Base-by-base conservation (phyloP, 2,113 vertebrate genomes). In the Urocitellus parryii region DNA sequence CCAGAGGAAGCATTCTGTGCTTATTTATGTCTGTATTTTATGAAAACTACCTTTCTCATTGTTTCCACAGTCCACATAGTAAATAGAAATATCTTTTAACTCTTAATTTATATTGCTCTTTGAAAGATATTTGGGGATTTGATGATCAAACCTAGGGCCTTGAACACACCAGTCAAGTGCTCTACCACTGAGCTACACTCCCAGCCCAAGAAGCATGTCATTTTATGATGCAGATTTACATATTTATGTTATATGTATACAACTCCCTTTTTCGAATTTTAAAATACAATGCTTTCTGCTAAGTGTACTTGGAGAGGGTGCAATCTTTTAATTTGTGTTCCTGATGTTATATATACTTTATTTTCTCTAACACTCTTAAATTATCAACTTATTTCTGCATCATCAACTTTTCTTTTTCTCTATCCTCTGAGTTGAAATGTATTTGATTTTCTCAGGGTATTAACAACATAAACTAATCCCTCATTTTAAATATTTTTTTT, bases 271-370 rank as follows among this genome's bases (percentile, higher is more conserved):
- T 53, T 67, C 73, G 8, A 65, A 82, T 92, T 94, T 86, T 92
- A 27, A 61, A 76, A 42, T 92, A 63, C 72, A 88, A 11, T 74
- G 32, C 42, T 63, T 56, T 65, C 63, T 88, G 58, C 51, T 95
- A 61, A 48, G 4, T 48, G 6, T 65, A 32, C 63, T 8, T 91
- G 9, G 65, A 14, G 20, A 16, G 9, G 5, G 4, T 37, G 2
- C 3, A 91, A 2, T 63, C 34, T 95, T 90, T 68, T 96, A 83
- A 78, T 93, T 90, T 87, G 34, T 74, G 29, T 13, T 88, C 45
- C 37, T 81, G 11, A 37, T 90, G 65, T 29, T 79, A 48, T 27
- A 22, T 83, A 73, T 9, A 89, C 25, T 85, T 39, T 88, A 7
- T 95, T 80, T 94, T 42, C 72, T 61, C 5, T 34, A 51, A 65